Evolutionary conservation across 2,113 vertebrate genomes (phyloP).

Genomic region (Cromileptes altivelis): DNA sequence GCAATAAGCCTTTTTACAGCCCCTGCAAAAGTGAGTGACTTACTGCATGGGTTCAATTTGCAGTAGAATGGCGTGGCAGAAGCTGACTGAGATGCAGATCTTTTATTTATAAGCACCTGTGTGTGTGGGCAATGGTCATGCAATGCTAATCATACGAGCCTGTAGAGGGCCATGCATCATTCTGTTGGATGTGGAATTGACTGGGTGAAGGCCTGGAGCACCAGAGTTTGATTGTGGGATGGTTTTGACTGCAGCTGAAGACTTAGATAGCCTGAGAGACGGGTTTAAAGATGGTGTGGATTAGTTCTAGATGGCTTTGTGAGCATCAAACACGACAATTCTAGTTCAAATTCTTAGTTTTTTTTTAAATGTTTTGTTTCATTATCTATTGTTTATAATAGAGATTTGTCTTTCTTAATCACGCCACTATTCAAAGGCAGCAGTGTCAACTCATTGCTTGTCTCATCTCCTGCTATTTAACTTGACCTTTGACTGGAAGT

Average conservation of each 20-base stretch:
- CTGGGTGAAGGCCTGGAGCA: not conserved
- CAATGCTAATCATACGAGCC: constrained; percentile 9
- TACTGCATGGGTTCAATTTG: not conserved
- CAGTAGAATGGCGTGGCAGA: not conserved
- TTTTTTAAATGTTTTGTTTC: not conserved
- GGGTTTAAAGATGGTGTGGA: not conserved
- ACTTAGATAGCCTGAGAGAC: not conserved
- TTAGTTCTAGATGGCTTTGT: not conserved
- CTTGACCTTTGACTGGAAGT: constrained; percentile 37
- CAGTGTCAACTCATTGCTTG: not conserved
- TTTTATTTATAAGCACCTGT: constrained; percentile 35
- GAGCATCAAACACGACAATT: not conserved
- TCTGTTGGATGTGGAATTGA: constrained; percentile 17
- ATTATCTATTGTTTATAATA: not conserved
- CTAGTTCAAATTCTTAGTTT: not conserved
- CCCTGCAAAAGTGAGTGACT: constrained; percentile 10
- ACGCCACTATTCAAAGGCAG: not conserved
- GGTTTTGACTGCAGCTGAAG: not conserved
- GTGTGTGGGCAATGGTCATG: not conserved
- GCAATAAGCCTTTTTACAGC: not conserved
- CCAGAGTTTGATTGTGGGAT: not conserved
- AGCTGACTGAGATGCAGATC: constrained; percentile 8
- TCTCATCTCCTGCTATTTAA: constrained; percentile 40
- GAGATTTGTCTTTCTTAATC: not conserved
- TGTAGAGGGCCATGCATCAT: constrained; percentile 17